Percentiles rank a stretch among this genome's conserved stretches.
These are phyloP conservation scores for Eretmochelys imbricata DNA, from an alignment of 2,113 vertebrate genomes.

Conservation along the genomic window DNA sequence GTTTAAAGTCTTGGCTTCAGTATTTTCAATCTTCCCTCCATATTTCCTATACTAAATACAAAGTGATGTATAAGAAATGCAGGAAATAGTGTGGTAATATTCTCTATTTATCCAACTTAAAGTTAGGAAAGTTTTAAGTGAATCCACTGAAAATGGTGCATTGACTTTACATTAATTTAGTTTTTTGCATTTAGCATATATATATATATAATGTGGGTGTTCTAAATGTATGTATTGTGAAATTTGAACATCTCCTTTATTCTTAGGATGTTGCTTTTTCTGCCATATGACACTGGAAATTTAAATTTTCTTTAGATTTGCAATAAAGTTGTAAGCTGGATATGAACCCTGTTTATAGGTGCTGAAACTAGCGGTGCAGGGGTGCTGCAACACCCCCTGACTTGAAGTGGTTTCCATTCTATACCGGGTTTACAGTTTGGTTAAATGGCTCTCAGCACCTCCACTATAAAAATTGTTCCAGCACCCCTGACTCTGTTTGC, in stretches of 20 bases:
- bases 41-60: not conserved
- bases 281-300: not conserved
- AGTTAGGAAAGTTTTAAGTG: not conserved
- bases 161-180: not conserved
- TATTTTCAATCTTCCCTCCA: not conserved
- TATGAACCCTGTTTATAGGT: not conserved
- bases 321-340: not conserved
- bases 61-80: accelerated
- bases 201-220: accelerated
- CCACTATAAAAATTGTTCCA: too few relatives aligned
- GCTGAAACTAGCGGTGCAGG: too few relatives aligned
- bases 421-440: too few relatives aligned
- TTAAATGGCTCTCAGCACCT: too few relatives aligned
- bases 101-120: not conserved
- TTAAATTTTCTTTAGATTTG: conserved; percentile 1
- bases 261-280: not conserved
- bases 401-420: too few relatives aligned
- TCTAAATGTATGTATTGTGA: not conserved
- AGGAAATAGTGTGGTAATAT: not conserved
- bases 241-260: not conserved
- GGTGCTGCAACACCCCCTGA: too few relatives aligned
- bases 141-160: not conserved
- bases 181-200: not conserved
- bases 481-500: not conserved
- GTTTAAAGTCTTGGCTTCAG: not conserved